Evolutionary conservation across 2,113 vertebrate species (phyloP).

Genomic region (Spermophilus dauricus): DNA sequence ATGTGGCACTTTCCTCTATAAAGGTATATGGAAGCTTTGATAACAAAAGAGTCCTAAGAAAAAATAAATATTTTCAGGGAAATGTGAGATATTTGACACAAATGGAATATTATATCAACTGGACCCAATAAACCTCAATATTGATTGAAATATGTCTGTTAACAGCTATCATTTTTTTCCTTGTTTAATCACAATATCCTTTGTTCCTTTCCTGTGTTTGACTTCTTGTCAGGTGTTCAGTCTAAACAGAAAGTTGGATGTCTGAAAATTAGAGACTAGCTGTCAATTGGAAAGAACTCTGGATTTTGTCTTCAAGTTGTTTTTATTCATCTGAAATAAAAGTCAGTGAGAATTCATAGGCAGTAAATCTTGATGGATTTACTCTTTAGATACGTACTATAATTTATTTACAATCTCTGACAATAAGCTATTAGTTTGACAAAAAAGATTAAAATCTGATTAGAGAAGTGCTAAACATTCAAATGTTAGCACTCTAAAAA

Average conservation of each 20-base stretch:
- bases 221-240: conserved; percentile 79
- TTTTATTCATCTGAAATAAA: conserved; percentile 58
- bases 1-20: not conserved
- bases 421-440: not conserved
- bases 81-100: not conserved
- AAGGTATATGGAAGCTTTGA: not conserved
- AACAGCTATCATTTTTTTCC: conserved; percentile 61
- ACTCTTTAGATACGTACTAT: conserved; percentile 8
- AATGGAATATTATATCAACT: not conserved
- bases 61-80: not conserved
- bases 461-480: not conserved
- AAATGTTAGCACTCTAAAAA: not conserved
- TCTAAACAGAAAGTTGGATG: conserved; percentile 81
- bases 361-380: not conserved
- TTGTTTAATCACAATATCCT: conserved; percentile 73
- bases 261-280: conserved; percentile 75
- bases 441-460: not conserved
- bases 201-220: conserved; percentile 77
- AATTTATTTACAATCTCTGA: not conserved
- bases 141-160: conserved; percentile 20
- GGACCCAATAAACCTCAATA: not conserved
- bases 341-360: not conserved
- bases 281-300: conserved; percentile 71
- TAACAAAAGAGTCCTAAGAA: not conserved
- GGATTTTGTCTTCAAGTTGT: conserved; percentile 62